These are phyloP conservation scores for Hyperoplus immaculatus DNA, from an alignment of 2,797 vertebrate genomes.

Conservation along the genomic window DNA sequence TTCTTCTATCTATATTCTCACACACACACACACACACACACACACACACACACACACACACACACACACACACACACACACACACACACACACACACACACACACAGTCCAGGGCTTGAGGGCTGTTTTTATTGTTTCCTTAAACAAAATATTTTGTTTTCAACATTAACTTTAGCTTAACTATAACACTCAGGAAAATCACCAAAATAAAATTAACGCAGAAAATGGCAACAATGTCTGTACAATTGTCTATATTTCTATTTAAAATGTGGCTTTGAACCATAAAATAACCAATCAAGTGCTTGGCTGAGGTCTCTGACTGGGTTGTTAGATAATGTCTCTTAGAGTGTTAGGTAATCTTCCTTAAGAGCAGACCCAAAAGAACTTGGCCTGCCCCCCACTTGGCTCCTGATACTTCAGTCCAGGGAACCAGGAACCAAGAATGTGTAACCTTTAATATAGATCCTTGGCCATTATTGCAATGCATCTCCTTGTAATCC, in stretches of 20 bases:
- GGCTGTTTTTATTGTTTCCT: too few species aligned
- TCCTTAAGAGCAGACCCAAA: not conserved
- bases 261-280: not conserved
- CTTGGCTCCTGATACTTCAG: not conserved
- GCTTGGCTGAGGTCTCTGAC: not conserved
- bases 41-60: too few species aligned
- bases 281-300: not conserved
- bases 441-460: not conserved
- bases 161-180: not conserved
- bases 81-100: too few species aligned
- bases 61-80: too few species aligned
- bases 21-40: too few species aligned
- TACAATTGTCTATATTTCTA: not conserved
- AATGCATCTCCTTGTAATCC: not conserved
- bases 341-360: not conserved
- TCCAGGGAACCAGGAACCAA: constrained; percentile 3
- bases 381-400: not conserved
- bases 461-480: not conserved
- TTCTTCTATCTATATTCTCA: too few species aligned
- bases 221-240: too few species aligned
- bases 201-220: fast-evolving
- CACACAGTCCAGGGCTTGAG: too few species aligned
- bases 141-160: too few species aligned
- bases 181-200: not conserved
- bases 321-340: not conserved